These are phyloP conservation scores for Arenaria interpres DNA, from an alignment of 2,113 vertebrate genomes.

Conservation along the genomic window DNA sequence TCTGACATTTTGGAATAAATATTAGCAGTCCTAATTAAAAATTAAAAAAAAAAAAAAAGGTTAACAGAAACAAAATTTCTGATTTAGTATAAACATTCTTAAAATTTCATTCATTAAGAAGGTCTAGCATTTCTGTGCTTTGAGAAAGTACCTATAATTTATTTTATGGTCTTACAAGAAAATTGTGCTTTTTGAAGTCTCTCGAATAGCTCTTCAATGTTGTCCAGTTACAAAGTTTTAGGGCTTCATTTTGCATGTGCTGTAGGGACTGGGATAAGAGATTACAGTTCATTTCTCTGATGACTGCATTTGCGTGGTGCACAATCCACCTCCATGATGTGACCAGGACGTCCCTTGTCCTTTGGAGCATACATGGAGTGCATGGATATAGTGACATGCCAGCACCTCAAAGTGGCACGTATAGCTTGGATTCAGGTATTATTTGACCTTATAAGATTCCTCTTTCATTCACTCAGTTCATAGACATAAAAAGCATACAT, in stretches of 20 bases:
- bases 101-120: background rate
- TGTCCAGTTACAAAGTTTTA: background rate
- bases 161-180: background rate
- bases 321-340: accelerated
- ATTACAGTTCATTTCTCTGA: background rate
- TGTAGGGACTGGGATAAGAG: background rate
- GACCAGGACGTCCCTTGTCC: background rate
- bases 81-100: background rate
- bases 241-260: background rate
- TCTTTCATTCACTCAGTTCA: background rate
- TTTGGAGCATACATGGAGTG: background rate
- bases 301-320: background rate
- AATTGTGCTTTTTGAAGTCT: background rate
- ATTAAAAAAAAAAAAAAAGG: background rate
- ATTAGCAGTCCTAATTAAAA: background rate
- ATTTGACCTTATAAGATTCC: background rate
- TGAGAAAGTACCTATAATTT: background rate
- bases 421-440: background rate
- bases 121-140: background rate
- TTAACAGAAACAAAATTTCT: background rate
- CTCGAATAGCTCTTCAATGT: background rate
- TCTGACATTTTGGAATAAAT: background rate
- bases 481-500: background rate
- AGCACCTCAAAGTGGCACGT: background rate
- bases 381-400: background rate